Base-by-base conservation (phyloP, 2,113 vertebrate genomes). In the Shinisaurus crocodilurus region DNA sequence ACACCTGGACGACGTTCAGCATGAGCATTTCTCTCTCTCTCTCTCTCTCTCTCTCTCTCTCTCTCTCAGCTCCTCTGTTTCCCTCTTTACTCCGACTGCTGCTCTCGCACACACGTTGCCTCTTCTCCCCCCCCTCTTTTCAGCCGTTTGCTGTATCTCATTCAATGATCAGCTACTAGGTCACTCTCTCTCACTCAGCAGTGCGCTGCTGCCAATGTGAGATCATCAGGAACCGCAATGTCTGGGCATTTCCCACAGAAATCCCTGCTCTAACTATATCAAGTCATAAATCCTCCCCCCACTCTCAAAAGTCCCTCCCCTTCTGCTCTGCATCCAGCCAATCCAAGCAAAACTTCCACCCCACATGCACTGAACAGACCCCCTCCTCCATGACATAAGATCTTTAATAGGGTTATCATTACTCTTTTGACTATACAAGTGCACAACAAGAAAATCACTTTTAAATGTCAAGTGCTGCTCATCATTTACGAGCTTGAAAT, bases 381-480 rank as follows among this genome's bases (percentile, higher is more conserved):
- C 37, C 70, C 40, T 83, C 93, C 95, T 74, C 96, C 95, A 95
- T 96, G 96, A 95, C 96, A 97, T 94, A 94, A 94, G 96, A 95
- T 96, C 97, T 97, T 97, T 97, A 98, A 98, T 96, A 97, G 98
- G 98, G 97, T 97, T 97, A 98, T 97, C 97, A 95, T 96, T 95
- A 96, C 96, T 92, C 95, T 96, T 88, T 95, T 98, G 97, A 97
- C 97, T 98, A 96, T 96, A 98, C 96, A 96, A 96, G 97, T 97
- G 97, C 96, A 97, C 93, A 92, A 88, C 93, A 82, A 65, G 89
- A 90, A 96, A 94, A 96, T 90, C 96, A 93, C 90, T 92, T 67
- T 94, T 96, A 96, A 97, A 97, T 96, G 97, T 97, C 97, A 97
- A 97, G 94, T 91, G 94, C 94, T 94, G 93, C 85, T 94, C 92